Base-by-base conservation (phyloP, 2,797 vertebrate species). In the Corythornis leucogaster region DNA sequence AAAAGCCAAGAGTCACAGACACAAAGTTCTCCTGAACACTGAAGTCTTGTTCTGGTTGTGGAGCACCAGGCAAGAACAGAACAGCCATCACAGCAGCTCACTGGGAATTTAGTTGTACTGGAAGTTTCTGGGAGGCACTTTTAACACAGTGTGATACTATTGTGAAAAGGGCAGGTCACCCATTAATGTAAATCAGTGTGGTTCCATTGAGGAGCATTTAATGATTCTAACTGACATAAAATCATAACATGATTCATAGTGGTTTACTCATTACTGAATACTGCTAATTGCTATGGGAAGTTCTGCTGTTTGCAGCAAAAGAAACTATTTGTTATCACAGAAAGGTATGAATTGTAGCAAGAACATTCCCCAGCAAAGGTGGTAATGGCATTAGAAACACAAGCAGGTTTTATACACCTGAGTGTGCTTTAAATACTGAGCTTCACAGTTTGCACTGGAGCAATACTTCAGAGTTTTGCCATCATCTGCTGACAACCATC, bases 401-500 rank as follows among this genome's bases (percentile, higher is more conserved):
- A 55, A 88, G 81, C 51, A 80, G 40, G 68, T 62, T 90, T 78
- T 66, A 31, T 19, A 62, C 3, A 9, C 51, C 90, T 2, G 1
- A 78, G 62, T 45, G 35, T 53, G 46, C 86, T 92, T 91, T 87
- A 92, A 93, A 89, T 85, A 90, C 40, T 42, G 35, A 87, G 54
- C 88, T 66, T 82, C 68, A 66, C 81, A 79, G 63, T 87, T 85
- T 91, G 84, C 43, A 51, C 59, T 86, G 62, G 74, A 81, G 96
- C 33, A 35, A 9, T 63, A 83, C 81, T 93, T 94, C 46, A 68
- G 63, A 93, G 84, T 87, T 91, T 69, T 48, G 28, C 33, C 77
- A 91, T 80, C 68, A 69, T 69, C 85, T 89, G 70, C 80, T 94
- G 81, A 91, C 76, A 90, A 40, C 92, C 78, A 94, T 86, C 89